Percentiles rank a stretch among this genome's conserved stretches.
Conservation (phyloP, 2,888 invertebrate genomes). For the Conus canariensis region DNA sequence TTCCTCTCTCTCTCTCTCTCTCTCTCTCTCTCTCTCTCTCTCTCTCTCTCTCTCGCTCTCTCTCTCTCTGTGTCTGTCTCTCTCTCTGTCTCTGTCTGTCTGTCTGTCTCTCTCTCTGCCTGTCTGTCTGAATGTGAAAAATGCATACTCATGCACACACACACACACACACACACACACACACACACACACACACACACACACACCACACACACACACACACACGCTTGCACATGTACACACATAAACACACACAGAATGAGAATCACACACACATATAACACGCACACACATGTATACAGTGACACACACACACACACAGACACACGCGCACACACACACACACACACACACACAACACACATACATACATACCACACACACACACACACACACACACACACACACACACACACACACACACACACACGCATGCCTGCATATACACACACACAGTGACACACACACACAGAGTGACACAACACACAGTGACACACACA, state of each 20-base stretch:
- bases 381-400: constrained; percentile 24
- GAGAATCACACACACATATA: background rate
- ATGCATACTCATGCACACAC: background rate
- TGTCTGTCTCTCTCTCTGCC: no score
- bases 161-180: background rate
- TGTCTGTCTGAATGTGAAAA: no score
- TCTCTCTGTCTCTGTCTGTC: no score
- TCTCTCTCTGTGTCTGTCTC: no score
- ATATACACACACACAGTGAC: constrained; percentile 21
- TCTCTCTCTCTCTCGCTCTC: no score
- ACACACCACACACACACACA: no score
- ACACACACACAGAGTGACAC: background rate
- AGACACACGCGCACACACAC: background rate
- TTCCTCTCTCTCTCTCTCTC: no score
- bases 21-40: no score
- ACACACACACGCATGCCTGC: constrained; percentile 20
- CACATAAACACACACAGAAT: background rate
- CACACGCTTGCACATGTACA: background rate
- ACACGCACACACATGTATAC: constrained; percentile 17
- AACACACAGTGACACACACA: background rate
- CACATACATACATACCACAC: no score
- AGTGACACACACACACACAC: background rate
- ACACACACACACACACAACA: constrained; percentile 20
- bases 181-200: no score
- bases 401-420: constrained; percentile 22